phyloP scores from a whole-genome alignment of 2,797 vertebrate species.

The Gadopsis marmoratus region DNA sequence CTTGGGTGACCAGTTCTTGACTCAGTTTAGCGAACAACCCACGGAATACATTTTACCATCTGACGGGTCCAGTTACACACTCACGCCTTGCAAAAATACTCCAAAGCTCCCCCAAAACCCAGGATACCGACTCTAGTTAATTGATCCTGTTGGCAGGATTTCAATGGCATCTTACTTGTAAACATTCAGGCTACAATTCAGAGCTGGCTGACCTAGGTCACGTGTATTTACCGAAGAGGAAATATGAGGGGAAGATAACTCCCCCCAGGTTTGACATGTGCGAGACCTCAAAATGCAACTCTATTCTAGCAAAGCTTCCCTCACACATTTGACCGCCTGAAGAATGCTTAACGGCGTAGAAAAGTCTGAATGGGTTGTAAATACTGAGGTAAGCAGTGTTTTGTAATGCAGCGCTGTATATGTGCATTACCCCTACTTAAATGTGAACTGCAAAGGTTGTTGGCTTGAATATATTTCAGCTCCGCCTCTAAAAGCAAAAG shows the following conservation, averaged over 20 bases:
- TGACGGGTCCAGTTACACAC: constrained; percentile 2
- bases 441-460: constrained; percentile 40
- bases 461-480: constrained; percentile 22
- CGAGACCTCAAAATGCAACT: constrained; percentile 44
- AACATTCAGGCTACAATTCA: constrained; percentile 53
- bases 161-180: constrained; percentile 44
- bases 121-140: constrained; percentile 22
- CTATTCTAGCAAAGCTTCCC: constrained; percentile 28
- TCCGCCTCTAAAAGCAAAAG: constrained; percentile 22
- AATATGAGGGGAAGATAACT: constrained; percentile 42
- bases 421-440: constrained; percentile 43
- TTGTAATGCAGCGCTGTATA: constrained; percentile 1
- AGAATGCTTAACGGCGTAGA: neutral
- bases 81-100: constrained; percentile 8
- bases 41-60: constrained; percentile 8
- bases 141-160: constrained; percentile 55
- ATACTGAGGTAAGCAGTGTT: constrained; percentile 10
- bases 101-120: neutral
- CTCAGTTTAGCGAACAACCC: neutral
- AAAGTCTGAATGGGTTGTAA: constrained; percentile 12
- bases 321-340: constrained; percentile 8
- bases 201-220: constrained; percentile 51
- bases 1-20: neutral
- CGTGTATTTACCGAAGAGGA: constrained; percentile 55
- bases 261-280: constrained; percentile 56